These are phyloP conservation scores for Corvus cornix DNA, from an alignment of 2,113 vertebrate species.

Conservation along the genomic window DNA sequence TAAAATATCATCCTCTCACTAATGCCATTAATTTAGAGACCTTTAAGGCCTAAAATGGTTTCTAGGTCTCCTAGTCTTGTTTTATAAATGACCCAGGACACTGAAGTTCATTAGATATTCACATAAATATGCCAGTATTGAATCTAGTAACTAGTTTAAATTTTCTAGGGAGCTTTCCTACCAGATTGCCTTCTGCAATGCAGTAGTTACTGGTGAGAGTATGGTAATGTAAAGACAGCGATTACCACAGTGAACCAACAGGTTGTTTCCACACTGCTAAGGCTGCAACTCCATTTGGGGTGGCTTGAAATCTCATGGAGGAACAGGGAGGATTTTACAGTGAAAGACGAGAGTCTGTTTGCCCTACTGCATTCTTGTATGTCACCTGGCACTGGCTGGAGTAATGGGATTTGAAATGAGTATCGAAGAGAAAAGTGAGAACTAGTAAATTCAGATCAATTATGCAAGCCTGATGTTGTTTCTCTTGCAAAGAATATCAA, in stretches of 20 bases:
- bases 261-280: not conserved
- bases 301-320: not conserved
- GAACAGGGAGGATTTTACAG: not conserved
- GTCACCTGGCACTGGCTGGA: not conserved
- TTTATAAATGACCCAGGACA: not conserved
- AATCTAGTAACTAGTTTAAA: not conserved
- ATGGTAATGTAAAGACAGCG: not conserved
- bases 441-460: not conserved
- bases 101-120: not conserved
- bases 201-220: not conserved
- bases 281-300: not conserved
- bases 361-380: not conserved
- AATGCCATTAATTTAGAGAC: not conserved
- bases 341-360: not conserved
- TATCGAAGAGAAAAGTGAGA: not conserved
- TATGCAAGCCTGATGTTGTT: not conserved
- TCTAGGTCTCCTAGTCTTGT: not conserved
- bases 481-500: not conserved
- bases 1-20: not conserved
- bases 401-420: not conserved
- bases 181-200: not conserved
- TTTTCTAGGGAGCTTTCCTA: not conserved
- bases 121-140: not conserved
- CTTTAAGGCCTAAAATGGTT: not conserved
- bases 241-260: not conserved